Evolutionary conservation across 2,797 vertebrate genomes (phyloP), one percentile per base, ranked within the genome.

Genomic region (Limnodromus scolopaceus): DNA sequence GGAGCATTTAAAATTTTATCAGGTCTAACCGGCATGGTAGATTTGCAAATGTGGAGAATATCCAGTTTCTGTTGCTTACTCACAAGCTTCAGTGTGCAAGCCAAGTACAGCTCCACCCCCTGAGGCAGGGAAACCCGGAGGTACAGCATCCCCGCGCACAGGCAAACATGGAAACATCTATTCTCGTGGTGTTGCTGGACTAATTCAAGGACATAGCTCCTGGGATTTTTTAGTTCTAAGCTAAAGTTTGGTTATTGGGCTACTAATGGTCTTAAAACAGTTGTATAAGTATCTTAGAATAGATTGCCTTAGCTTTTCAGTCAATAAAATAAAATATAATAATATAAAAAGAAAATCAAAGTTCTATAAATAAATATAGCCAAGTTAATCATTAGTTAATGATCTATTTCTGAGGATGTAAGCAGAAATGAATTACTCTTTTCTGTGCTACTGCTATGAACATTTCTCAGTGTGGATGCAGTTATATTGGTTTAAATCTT

Each of bases 1-100:
- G 83, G 83, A 96, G 75, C 88, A 53, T 96, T 97, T 95, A 96
- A 97, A 95, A 92, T 97, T 95, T 96, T 58, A 97, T 97, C 96
- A 96, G 83, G 81, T 30, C 81, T 96, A 80, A 78, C 89, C 71
- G 89, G 89, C 87, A 34, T 39, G 65, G 69, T n/a, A 36, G 68
- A 87, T 83, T 72, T 65, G 80, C 74, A 85, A 61, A 87, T 48
- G 80, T 71, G 89, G 80, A 66, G 85, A 95, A 93, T 91, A 92
- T 94, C 95, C 87, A 57, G 72, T 94, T 95, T 88, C 81, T 10
- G 1, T 41, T 63, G 87, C 90, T 89, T 87, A 30, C 81, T 91
- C 66, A 10, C 19, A 28, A 53, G 91, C 51, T 84, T 32, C 81
- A 3, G 0, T 19, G 61, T 58, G 64, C 24, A 6, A 81, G 88